Conservation (phyloP, 2,797 vertebrate genomes). For the Crocodylus rhombifer region DNA sequence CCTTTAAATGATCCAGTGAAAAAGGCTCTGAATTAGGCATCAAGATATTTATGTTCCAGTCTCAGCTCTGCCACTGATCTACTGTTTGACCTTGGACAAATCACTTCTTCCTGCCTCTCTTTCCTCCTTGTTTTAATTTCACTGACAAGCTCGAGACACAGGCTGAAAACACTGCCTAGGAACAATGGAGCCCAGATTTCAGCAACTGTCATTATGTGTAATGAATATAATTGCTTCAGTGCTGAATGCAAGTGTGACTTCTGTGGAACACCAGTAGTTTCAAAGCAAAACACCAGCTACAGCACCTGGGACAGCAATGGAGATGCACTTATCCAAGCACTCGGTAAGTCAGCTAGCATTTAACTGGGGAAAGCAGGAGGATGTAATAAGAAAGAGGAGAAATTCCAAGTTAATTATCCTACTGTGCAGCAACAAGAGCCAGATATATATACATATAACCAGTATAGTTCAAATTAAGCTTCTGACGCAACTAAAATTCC, state of each 20-base stretch:
- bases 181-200: not conserved
- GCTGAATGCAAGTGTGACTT: not conserved
- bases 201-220: not conserved
- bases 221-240: not conserved
- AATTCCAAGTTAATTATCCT: not conserved
- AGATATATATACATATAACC: not conserved
- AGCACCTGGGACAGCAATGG: not conserved
- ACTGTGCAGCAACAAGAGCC: not conserved
- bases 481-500: not conserved
- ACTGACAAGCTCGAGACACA: not conserved
- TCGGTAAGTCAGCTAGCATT: not conserved
- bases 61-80: not conserved
- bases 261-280: not conserved
- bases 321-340: not conserved
- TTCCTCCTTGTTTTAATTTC: not conserved
- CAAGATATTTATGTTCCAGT: not conserved
- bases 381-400: not conserved
- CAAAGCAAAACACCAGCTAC: not conserved
- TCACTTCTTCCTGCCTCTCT: not conserved
- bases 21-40: not conserved
- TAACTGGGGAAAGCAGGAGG: not conserved
- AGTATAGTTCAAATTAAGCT: conserved; percentile 4
- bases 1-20: not conserved
- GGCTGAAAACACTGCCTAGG: not conserved
- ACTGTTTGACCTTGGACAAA: not conserved